Percentiles rank a stretch among this genome's conserved stretches.
Conservation (phyloP, 2,113 vertebrate species). For the Myiagra hebetior region DNA sequence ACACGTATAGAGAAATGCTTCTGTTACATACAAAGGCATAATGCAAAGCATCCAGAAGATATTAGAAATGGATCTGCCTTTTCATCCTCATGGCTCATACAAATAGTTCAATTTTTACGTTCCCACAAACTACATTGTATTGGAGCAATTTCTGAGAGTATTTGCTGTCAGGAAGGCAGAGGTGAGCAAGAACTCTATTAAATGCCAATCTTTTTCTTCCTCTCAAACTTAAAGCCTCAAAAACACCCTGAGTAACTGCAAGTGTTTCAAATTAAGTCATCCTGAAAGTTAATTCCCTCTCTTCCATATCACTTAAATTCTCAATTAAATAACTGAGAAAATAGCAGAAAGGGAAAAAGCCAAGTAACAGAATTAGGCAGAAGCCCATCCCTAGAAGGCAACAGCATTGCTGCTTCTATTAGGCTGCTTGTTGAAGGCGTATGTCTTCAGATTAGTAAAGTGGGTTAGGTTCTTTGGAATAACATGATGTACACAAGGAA, state of each 20-base stretch:
- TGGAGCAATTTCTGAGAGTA: background rate
- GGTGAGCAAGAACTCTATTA: background rate
- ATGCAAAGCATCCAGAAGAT: background rate
- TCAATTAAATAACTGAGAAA: constrained; percentile 20
- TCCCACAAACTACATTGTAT: fast-evolving
- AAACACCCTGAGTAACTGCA: background rate
- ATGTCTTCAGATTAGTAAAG: background rate
- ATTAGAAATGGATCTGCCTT: background rate
- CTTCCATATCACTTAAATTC: background rate
- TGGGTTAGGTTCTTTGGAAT: background rate
- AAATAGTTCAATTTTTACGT: background rate
- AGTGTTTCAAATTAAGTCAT: background rate
- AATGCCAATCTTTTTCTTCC: background rate
- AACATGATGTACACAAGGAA: background rate
- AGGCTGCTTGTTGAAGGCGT: background rate
- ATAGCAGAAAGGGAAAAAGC: background rate
- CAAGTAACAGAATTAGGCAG: background rate
- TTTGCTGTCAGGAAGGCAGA: background rate
- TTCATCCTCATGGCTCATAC: background rate
- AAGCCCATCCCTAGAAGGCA: background rate
- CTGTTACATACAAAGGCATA: background rate
- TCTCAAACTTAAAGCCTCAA: background rate
- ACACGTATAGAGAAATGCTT: background rate
- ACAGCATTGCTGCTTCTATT: background rate
- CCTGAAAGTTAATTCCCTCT: background rate